Percentiles rank a stretch among this genome's conserved stretches.
phyloP scores from a whole-genome alignment of 2,888 invertebrate species.

The Capitulum mitella region DNA sequence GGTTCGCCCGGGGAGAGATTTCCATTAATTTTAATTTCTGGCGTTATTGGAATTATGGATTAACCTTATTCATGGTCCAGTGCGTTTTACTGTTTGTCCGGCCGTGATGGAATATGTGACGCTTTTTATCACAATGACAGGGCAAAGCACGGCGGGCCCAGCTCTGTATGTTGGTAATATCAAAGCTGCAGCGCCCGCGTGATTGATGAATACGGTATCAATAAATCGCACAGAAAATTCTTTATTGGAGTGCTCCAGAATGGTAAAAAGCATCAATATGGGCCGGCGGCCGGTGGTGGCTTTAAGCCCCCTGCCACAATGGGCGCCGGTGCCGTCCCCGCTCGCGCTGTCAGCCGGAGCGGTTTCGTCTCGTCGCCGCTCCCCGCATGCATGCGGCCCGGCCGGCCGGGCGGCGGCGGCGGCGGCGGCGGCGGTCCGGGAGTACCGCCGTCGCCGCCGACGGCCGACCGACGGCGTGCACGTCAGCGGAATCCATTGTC shows the following conservation, averaged over 20 bases:
- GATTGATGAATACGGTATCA: slow-evolving; percentile 20
- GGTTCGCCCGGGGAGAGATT: slow-evolving; percentile 8
- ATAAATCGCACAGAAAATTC: slow-evolving; percentile 19
- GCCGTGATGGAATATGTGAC: slow-evolving; percentile 13
- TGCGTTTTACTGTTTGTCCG: slow-evolving; percentile 16
- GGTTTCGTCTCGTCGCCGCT: too few relatives aligned
- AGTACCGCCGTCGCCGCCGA: background rate
- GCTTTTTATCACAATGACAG: slow-evolving; percentile 24
- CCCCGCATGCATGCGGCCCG: too few relatives aligned
- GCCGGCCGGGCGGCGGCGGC: background rate
- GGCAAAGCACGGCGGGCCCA: background rate
- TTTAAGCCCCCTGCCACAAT: slow-evolving; percentile 5
- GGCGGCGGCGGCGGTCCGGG: background rate
- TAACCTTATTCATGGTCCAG: slow-evolving; percentile 17
- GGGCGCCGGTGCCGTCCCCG: background rate
- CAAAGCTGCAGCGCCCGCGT: background rate
- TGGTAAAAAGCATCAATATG: slow-evolving; percentile 22
- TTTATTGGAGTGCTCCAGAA: slow-evolving; percentile 24
- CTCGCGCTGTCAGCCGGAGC: too few relatives aligned
- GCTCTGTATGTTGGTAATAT: background rate
- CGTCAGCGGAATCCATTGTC: slow-evolving; percentile 12
- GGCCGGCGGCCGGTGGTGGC: background rate
- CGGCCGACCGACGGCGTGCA: background rate
- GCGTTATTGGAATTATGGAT: slow-evolving; percentile 24
- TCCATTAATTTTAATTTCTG: slow-evolving; percentile 22